phyloP scores from a whole-genome alignment of 2,888 invertebrate genomes.

The Pachycephus smyrnensis region DNA sequence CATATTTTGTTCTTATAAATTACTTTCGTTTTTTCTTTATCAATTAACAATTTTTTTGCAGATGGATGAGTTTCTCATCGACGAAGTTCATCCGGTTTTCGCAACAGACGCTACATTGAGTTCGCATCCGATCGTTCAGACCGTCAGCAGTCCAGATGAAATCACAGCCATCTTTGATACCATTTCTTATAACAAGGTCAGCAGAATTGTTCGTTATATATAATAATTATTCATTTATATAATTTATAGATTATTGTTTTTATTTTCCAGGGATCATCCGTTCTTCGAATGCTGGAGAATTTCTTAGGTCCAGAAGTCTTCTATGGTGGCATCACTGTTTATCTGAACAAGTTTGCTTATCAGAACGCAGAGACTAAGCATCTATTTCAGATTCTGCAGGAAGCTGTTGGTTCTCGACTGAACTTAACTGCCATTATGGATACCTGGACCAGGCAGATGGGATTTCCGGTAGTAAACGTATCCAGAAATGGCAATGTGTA shows the following conservation, averaged over 20 bases:
- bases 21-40: slow-evolving; percentile 10
- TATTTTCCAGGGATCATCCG: slow-evolving; percentile 79
- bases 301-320: slow-evolving; percentile 82
- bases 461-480: slow-evolving; percentile 82
- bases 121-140: slow-evolving; percentile 91
- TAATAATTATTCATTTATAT: slow-evolving; percentile 19
- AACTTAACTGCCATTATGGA: slow-evolving; percentile 79
- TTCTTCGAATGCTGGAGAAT: slow-evolving; percentile 89
- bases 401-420: slow-evolving; percentile 69
- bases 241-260: slow-evolving; percentile 10
- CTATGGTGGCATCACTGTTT: slow-evolving; percentile 78
- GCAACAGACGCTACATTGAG: slow-evolving; percentile 81
- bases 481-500: slow-evolving; percentile 68
- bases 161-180: slow-evolving; percentile 92
- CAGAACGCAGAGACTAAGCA: slow-evolving; percentile 85
- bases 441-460: slow-evolving; percentile 92
- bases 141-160: slow-evolving; percentile 86
- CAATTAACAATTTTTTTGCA: slow-evolving; percentile 62
- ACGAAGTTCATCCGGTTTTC: slow-evolving; percentile 80
- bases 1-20: slow-evolving; percentile 19
- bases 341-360: slow-evolving; percentile 78
- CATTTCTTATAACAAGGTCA: slow-evolving; percentile 91
- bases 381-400: slow-evolving; percentile 77
- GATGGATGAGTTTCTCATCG: slow-evolving; percentile 82
- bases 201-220: slow-evolving; percentile 13